Base-by-base conservation (phyloP, 2,797 vertebrate species). In the Poecilia velifera region DNA sequence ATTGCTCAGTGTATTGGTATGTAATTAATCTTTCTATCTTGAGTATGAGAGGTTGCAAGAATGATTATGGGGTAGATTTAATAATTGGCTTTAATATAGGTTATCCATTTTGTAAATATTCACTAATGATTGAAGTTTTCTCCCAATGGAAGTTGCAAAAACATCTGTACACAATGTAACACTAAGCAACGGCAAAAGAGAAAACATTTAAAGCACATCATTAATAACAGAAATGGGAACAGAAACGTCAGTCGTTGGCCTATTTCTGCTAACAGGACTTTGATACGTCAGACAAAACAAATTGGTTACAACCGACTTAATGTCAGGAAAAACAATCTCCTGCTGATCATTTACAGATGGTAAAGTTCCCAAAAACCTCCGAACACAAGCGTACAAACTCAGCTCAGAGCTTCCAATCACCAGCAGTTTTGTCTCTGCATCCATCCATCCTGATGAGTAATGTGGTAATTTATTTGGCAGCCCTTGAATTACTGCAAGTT, bases 301-400 rank as follows among this genome's bases (percentile, higher is more conserved):
- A 71, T 71, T 71, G 22, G 39, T 45, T 14, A 6, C 41, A 45
- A 71, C 41, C 4, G 41, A 71, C 39, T 28, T 13, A 43, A 25
- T 70, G 20, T 70, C 66, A 70, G 66, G 59, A 39, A 70, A 43
- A 70, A 25, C 20, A 71, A 71, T n/a, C 36, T 28, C 13, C 13
- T 59, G n/a, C 55, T 77, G 55, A 89, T 88, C 80, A 82, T 85
- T 83, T 85, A 82, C 73, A 82, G 59, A 87, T 83, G 78, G 76
- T 70, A 66, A 86, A 10, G 36, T 85, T 89, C 85, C 76, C 74
- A 49, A 83, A 31, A 72, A 74, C 59, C 43, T 80, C 70, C 62
- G 62, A 84, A 66, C 81, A 75, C 55, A 86, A 36, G 47, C 59
- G 47, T 49, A 66, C 10, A 62, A 84, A 79, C n/a, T 59, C 74